Conservation (phyloP, 2,797 vertebrate genomes). For the Meda fulgida region DNA sequence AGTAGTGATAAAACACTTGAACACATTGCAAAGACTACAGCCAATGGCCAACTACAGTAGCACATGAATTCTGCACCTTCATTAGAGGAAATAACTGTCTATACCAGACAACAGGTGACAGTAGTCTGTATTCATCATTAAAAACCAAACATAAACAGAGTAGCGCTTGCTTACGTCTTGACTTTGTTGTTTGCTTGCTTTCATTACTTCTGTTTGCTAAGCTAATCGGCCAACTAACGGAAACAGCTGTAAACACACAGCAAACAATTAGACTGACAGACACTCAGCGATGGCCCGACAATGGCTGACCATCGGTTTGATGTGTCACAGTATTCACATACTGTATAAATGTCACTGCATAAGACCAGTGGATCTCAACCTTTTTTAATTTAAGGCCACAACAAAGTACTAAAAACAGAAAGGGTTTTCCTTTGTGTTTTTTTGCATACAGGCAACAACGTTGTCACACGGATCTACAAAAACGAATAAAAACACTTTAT, state of each 20-base stretch:
- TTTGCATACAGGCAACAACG: accelerated
- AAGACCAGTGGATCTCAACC: no score
- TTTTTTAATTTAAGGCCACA: no score
- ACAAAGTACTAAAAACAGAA: background rate
- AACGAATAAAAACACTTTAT: background rate
- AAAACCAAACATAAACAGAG: background rate
- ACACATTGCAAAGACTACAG: background rate
- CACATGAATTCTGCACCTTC: background rate
- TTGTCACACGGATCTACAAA: background rate
- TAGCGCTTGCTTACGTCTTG: no score
- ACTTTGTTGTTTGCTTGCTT: background rate
- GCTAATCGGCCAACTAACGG: background rate
- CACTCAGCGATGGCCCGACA: no score
- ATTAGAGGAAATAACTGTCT: background rate
- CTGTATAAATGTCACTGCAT: no score
- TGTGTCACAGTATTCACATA: no score
- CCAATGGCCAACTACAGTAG: background rate
- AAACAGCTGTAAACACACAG: background rate
- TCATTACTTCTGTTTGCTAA: background rate
- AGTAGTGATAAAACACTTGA: no score
- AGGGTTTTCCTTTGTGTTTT: background rate
- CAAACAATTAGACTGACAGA: background rate
- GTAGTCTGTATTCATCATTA: no score
- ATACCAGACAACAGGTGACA: no score
- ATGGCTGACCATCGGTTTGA: no score